Evolutionary conservation across 1,140 invertebrate genomes (phyloP), one percentile per base, ranked within the genome.

Genomic region (Drosophila sturtevanti): DNA sequence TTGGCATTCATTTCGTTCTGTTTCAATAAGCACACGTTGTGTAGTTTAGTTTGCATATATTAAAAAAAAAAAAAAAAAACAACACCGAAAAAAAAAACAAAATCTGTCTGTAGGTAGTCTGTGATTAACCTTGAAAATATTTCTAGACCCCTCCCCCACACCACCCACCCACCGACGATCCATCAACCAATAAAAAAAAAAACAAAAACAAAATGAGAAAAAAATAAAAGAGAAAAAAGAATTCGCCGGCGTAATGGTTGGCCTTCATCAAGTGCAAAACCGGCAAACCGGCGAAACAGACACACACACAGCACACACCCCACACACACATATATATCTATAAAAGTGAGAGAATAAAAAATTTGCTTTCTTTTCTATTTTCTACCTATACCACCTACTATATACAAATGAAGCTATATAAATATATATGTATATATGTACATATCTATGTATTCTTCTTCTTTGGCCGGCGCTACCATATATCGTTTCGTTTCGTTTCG

Each of bases 81-180:
- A 1, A n/a, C n/a, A n/a, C n/a, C n/a, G n/a, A n/a, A n/a, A n/a
- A n/a, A 16, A 14, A 24, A 54, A 44, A 35, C 16, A 61, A 44
- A 44, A 62, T 75, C 54, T 62, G 31, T 52, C 52, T 72, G 18
- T 38, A 31, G 58, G 52, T 52, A 18, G 41, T 58, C 35, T 70
- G 38, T 77, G 81, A 74, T 86, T 79, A 76, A 75, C 81, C 82
- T 87, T 86, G 78, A 81, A 76, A 54, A 54, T 77, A 60, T 66
- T 7, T n/a, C 41, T 63, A 9, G n/a, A n/a, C 63, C 51, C 21
- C 22, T 2, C 22, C 55, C 14, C 4, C 38, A 16, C n/a, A n/a
- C n/a, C n/a, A n/a, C n/a, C n/a, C n/a, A n/a, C n/a, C n/a, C n/a
- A n/a, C n/a, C n/a, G n/a, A n/a, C n/a, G n/a, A n/a, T n/a, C n/a